A percentile compares a stretch with the other conserved stretches of the same genome.
Evolutionary conservation across 1,140 invertebrate species (phyloP).

Genomic region (Zophobas atratus): DNA sequence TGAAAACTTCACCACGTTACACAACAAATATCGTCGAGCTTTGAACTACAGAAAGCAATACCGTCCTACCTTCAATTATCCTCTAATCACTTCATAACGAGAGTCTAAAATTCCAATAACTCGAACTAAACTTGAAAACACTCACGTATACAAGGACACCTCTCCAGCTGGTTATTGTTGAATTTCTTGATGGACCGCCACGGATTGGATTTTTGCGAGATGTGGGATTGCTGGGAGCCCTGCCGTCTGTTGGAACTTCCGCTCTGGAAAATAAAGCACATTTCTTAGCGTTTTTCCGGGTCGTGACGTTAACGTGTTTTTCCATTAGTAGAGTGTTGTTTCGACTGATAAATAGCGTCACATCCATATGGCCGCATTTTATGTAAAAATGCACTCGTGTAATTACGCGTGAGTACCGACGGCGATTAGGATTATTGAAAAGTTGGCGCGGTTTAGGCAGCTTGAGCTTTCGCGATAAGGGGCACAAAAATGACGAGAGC

Average conservation of each 20-base stretch:
- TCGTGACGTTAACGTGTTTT: not conserved
- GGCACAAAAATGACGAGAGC: too few species aligned
- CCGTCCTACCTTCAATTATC: not conserved
- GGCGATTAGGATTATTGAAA: not conserved
- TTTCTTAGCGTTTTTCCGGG: too few species aligned
- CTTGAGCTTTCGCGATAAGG: too few species aligned
- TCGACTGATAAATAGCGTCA: not conserved
- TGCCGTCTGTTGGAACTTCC: constrained; percentile 39
- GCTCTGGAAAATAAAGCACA: constrained; percentile 29
- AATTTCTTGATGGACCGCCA: constrained; percentile 13
- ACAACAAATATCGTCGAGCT: too few species aligned
- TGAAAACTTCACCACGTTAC: too few species aligned
- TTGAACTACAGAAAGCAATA: too few species aligned
- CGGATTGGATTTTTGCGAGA: constrained; percentile 45
- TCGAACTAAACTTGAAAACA: constrained; percentile 9
- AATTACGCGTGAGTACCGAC: not conserved
- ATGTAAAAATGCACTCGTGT: not conserved
- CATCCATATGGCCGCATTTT: not conserved
- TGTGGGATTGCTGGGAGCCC: constrained; percentile 45
- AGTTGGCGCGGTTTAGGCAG: not conserved
- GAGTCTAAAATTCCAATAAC: too few species aligned
- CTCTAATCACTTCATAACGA: not conserved
- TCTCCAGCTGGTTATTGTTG: constrained; percentile 35
- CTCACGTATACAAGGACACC: constrained; percentile 49
- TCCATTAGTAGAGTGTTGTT: constrained; percentile 2